Base-by-base conservation (phyloP, 2,797 vertebrate species). In the Diceros bicornis region DNA sequence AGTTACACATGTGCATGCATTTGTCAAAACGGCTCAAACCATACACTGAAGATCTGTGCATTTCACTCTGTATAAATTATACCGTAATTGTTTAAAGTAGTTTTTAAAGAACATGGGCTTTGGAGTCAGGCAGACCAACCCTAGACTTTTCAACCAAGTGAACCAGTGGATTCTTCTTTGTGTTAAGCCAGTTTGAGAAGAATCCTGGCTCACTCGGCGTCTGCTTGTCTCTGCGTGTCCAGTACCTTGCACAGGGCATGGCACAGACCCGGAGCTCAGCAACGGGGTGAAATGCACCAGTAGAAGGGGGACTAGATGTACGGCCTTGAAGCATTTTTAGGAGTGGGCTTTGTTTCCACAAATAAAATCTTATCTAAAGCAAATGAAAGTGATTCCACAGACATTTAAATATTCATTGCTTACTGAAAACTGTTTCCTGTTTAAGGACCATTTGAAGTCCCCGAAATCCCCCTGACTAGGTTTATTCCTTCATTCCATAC, bases 191-290 rank as follows among this genome's bases (percentile, higher is more conserved):
- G 14, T 79, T 6, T 10, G 50, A 27, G 41, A 55, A 6, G 52
- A 90, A 32, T 6, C 23, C 71, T 2, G 21, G 7, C 17, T 25
- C 47, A 29, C 0, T 1, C 37, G 0, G 89, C 89, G 11, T 69
- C 44, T 61, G n/a, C 25, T 17, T 0, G 0, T 16, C 62, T 79
- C 55, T 20, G 44, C 6, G 0, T 0, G 7, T 3, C n/a, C 37
- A 16, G 84, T 75, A 4, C 34, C 25, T 20, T 4, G 1, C 61
- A 18, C 27, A 10, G 37, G 37, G 25, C 0, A 4, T 8, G 18
- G 37, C 50, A 5, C 6, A 9, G 23, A n/a, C 20, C 32, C 0
- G 0, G 71, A 27, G 23, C n/a, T 47, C 34, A 21, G 64, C 25
- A 23, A 77, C 0, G 9, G 44, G 8, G 12, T 41, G 41, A 32